Percentiles rank a stretch among this genome's conserved stretches.
Evolutionary conservation across 1,140 invertebrate species (phyloP).

Genomic region (Tetragonula clypearis): DNA sequence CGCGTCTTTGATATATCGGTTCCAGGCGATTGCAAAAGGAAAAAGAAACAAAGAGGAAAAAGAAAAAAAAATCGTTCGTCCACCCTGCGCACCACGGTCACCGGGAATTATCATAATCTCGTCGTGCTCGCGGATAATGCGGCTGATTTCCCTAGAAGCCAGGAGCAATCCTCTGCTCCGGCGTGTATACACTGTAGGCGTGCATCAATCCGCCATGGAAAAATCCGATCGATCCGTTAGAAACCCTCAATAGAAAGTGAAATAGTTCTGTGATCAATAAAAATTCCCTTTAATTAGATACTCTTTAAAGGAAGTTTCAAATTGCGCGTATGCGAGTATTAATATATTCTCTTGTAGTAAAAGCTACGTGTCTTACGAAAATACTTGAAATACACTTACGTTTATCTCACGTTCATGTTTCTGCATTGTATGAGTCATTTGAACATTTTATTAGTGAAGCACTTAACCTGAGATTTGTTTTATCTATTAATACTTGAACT

Average conservation of each 20-base stretch:
- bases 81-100: constrained; percentile 21
- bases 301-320: background rate
- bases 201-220: background rate
- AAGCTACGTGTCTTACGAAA: too few species aligned
- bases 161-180: constrained; percentile 51
- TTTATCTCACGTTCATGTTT: too few species aligned
- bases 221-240: constrained; percentile 2
- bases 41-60: too few species aligned
- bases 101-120: constrained; percentile 76
- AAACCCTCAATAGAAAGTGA: background rate
- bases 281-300: background rate
- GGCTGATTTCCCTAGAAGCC: constrained; percentile 70
- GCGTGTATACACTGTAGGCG: constrained; percentile 23
- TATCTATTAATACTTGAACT: too few species aligned
- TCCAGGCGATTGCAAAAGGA: constrained; percentile 9
- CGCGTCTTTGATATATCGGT: constrained; percentile 46
- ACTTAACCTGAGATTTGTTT: too few species aligned
- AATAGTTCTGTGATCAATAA: background rate
- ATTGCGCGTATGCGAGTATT: too few species aligned
- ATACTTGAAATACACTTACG: too few species aligned
- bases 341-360: too few species aligned
- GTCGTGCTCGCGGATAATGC: constrained; percentile 72
- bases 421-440: too few species aligned
- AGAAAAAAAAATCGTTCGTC: constrained; percentile 57
- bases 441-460: too few species aligned